Percentiles rank a stretch among this genome's conserved stretches.
These are phyloP conservation scores for Glossosoma conforme DNA, from an alignment of 1,140 invertebrate species.

Conservation along the genomic window DNA sequence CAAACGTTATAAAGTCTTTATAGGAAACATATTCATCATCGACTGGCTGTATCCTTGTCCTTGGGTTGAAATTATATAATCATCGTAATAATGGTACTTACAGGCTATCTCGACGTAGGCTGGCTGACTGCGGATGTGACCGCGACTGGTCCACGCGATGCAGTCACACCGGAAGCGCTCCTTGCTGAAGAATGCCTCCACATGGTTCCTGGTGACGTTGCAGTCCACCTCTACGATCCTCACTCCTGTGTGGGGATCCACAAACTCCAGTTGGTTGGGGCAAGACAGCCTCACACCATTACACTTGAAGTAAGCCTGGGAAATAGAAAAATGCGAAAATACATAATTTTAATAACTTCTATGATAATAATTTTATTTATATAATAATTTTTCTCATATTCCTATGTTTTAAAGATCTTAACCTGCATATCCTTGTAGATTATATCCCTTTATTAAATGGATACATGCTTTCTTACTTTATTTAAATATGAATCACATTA, in stretches of 20 bases:
- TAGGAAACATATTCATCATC: too few species aligned
- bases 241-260: conserved; percentile 80
- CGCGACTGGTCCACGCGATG: conserved; percentile 73
- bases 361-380: too few species aligned
- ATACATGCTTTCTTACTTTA: too few species aligned
- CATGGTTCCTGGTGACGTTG: conserved; percentile 78
- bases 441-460: too few species aligned
- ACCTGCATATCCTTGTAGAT: too few species aligned
- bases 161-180: conserved; percentile 87
- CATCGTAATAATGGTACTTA: conserved; percentile 68
- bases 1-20: too few species aligned
- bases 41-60: too few species aligned
- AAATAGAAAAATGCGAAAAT: conserved; percentile 19
- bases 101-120: conserved; percentile 82
- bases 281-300: conserved; percentile 62
- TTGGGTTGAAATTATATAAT: too few species aligned
- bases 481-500: too few species aligned
- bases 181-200: conserved; percentile 84
- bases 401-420: too few species aligned
- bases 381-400: too few species aligned
- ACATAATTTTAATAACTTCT: not conserved
- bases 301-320: conserved; percentile 73
- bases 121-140: conserved; percentile 71
- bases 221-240: conserved; percentile 78
- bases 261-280: conserved; percentile 52